Base-by-base conservation (phyloP, 37 sponge, comb jelly and placozoan species). In the Bolinopsis microptera region DNA sequence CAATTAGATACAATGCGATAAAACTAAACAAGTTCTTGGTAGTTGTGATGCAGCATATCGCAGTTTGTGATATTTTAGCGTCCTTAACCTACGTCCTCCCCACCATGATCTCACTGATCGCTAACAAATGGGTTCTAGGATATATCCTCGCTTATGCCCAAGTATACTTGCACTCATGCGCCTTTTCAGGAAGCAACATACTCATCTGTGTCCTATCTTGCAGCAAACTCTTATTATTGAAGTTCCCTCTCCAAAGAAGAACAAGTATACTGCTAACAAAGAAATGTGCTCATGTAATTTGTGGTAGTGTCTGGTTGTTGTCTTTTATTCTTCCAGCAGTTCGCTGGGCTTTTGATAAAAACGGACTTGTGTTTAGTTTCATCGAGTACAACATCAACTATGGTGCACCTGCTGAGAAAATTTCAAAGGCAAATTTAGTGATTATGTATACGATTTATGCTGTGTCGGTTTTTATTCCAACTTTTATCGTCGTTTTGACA, bases 361-460 rank as follows among this genome's bases (percentile, higher is more conserved):
- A 77, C 80, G 80, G 80, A 33, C 36, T 77, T 28, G 34, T 34
- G 1, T 77, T 77, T 36, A 77, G 80, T 36, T 77, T 34, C 35
- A 77, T 77, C 21, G 33, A 77, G 18, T 77, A 77, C 35, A 77
- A 77, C 80, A 77, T 77, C 27, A 32, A 77, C 80, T 77, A 32
- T 32, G 80, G 80, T 0, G 27, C n/a, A 70, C 35, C 80, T 31
- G 3, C 33, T 1, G 1, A 31, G 37, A 16, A 77, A 34, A 34
- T 22, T 77, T 13, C 61, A 48, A 13, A 77, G 21, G 32, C 16
- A 77, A 32, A 31, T 18, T 34, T 3, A 1, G 37, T 35, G 0
- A 34, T 34, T 27, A 32, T 77, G 34, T 77, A 35, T 18, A 9
- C 33, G 36, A 16, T 77, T 22, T 13, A 32, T 34, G 80, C 32